Conservation (phyloP, 1,140 invertebrate genomes). For the Gonioctena quinquepunctata region DNA sequence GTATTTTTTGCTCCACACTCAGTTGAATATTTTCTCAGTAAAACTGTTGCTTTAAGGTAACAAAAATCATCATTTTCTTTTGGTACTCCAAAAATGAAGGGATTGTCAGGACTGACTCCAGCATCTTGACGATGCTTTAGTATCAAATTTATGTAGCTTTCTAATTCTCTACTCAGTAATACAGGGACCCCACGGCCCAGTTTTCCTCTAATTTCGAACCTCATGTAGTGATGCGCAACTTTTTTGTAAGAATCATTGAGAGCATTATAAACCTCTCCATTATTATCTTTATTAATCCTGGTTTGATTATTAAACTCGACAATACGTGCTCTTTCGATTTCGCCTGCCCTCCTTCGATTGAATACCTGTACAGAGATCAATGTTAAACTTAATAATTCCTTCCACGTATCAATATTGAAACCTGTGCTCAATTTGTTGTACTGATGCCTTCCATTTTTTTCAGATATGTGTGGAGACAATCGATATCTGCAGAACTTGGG, state of each 20-base stretch:
- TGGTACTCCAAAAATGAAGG: neutral
- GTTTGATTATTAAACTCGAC: neutral
- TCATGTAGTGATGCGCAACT: neutral
- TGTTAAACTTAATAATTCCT: neutral
- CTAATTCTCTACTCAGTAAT: neutral
- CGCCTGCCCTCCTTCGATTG: constrained; percentile 1
- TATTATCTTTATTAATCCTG: neutral
- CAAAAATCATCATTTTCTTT: neutral
- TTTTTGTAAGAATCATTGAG: neutral
- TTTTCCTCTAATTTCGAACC: constrained; percentile 11
- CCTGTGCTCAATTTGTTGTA: neutral
- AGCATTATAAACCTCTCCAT: neutral
- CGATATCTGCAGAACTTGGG: neutral
- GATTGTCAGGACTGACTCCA: neutral
- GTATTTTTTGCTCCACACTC: neutral
- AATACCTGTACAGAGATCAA: neutral
- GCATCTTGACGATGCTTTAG: neutral
- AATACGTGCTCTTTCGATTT: neutral
- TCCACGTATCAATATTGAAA: neutral
- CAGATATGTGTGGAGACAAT: neutral
- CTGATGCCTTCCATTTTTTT: neutral
- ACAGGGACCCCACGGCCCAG: neutral
- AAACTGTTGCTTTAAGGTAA: neutral
- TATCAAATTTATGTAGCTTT: neutral
- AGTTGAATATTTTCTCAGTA: neutral